These are phyloP conservation scores for Hirundo rustica DNA, from an alignment of 2,797 vertebrate genomes.

Conservation along the genomic window DNA sequence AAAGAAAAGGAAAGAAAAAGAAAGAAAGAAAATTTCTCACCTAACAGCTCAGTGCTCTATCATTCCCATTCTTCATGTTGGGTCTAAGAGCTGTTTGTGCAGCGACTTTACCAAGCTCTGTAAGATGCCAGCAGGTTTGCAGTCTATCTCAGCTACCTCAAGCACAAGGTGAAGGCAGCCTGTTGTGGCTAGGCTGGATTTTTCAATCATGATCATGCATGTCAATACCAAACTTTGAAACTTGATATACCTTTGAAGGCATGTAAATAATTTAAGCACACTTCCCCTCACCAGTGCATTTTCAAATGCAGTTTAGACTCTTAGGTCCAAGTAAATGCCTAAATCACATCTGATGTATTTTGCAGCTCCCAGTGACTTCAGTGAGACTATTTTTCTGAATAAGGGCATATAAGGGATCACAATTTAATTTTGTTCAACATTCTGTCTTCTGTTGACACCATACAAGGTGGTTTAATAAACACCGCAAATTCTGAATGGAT, in stretches of 20 bases:
- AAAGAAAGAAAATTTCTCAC: background rate
- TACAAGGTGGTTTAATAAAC: background rate
- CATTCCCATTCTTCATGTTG: background rate
- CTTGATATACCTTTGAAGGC: background rate
- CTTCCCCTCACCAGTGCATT: fast-evolving
- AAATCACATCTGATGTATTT: background rate
- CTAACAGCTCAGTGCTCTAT: background rate
- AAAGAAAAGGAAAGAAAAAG: too few species aligned
- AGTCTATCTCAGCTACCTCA: background rate
- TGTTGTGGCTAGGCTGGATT: background rate
- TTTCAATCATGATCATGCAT: background rate
- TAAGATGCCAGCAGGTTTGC: background rate
- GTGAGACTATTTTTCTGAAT: background rate
- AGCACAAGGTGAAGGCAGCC: background rate
- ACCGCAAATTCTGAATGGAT: background rate
- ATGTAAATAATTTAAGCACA: background rate
- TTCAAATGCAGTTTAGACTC: background rate
- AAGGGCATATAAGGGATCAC: background rate
- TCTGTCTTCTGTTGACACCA: background rate
- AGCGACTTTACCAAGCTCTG: background rate
- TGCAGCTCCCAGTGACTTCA: background rate
- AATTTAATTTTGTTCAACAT: background rate
- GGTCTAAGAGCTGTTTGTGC: background rate
- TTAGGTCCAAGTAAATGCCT: background rate
- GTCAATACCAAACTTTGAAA: background rate